Evolutionary conservation across 2,797 vertebrate genomes (phyloP).

Genomic region (Anguilla marmorata): DNA sequence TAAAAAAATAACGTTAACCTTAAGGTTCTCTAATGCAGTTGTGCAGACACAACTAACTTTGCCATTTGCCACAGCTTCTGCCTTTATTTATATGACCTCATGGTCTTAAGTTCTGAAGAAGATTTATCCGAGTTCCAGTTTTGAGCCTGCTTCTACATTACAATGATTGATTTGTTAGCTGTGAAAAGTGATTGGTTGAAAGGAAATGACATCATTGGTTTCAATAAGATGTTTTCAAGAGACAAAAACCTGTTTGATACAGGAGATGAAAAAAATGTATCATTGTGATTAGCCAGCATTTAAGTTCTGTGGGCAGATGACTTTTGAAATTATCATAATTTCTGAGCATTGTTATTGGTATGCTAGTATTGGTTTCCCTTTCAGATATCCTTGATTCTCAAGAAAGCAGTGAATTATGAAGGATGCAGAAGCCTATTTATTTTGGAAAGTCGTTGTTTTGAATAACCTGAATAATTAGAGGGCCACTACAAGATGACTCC

Average conservation of each 20-base stretch:
- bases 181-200: not conserved
- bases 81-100: no score
- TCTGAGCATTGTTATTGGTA: not conserved
- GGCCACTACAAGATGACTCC: constrained; percentile 29
- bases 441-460: constrained; percentile 34
- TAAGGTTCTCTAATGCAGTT: no score
- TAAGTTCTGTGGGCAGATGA: not conserved
- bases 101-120: no score
- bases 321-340: not conserved
- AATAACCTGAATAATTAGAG: constrained; percentile 20
- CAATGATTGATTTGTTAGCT: not conserved
- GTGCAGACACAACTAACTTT: no score
- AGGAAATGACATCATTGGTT: not conserved
- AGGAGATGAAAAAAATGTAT: not conserved
- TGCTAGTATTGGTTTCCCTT: constrained; percentile 11
- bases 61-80: no score
- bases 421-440: constrained; percentile 30
- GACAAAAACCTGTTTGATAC: not conserved
- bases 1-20: no score
- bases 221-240: not conserved
- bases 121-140: no score
- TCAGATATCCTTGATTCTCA: constrained; percentile 31
- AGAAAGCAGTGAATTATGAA: constrained; percentile 36
- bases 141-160: not conserved
- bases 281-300: not conserved